Base-by-base conservation (phyloP, 1,140 invertebrate species). In the Drosophila mauritiana region DNA sequence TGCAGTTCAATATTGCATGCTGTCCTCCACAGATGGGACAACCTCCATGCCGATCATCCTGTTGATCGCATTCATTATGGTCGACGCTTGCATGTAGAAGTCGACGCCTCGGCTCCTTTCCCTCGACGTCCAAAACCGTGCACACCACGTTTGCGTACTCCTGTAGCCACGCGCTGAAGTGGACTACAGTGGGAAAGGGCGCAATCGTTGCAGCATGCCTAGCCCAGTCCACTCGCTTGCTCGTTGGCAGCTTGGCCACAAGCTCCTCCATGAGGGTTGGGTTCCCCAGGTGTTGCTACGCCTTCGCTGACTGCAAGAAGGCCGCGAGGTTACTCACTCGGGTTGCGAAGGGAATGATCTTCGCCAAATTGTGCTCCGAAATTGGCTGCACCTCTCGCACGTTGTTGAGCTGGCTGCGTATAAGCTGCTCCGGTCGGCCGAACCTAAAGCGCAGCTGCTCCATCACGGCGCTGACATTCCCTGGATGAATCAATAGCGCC, bases 231-330 rank as follows among this genome's bases (percentile, higher is more conserved):
- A 34, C 31, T 7, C 31, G 31, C 10, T 3, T 34, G 10, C 31
- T 39, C 11, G 15, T 40, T 3, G 59, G 59, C 2, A 62, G 22
- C 25, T 62, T 62, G 12, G n/a, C 12, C 25, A 34, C 27, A n/a
- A n/a, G n/a, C n/a, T n/a, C n/a, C n/a, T n/a, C n/a, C n/a, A n/a
- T n/a, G n/a, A n/a, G n/a, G n/a, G 25, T 52, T 10, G 48, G 48
- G 10, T 31, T 53, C 4, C 37, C 13, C 25, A 31, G 39, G 5
- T 31, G 48, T 11, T 52, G 46, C 5, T 34, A 3, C 10, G 31
- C 31, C 0, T 10, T 34, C 31, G 31, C 31, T 34, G 31, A 34
- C 31, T 46, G n/a, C n/a, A n/a, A n/a, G n/a, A n/a, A n/a, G n/a
- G n/a, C n/a, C n/a, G n/a, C n/a, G n/a, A n/a, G n/a, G n/a, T n/a